Conservation (phyloP, 2,888 invertebrate genomes). For the Diploptera punctata region DNA sequence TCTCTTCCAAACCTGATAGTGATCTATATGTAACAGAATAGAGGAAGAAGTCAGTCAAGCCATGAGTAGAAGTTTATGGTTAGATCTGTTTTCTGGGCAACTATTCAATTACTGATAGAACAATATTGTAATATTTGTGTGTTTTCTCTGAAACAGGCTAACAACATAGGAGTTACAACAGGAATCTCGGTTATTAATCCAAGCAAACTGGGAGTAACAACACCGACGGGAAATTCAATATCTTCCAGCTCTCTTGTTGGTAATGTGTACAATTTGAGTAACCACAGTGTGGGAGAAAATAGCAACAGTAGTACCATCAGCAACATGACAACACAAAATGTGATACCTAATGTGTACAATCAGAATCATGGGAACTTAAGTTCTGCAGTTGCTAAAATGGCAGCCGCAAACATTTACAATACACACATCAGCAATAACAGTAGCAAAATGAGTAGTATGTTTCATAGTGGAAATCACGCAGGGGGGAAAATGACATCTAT, state of each 20-base stretch:
- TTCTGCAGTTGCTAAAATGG: conserved; percentile 34
- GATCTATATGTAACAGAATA: too few species aligned
- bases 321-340: conserved; percentile 16
- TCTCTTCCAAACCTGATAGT: too few species aligned
- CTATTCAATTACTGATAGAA: too few species aligned
- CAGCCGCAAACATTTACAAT: conserved; percentile 34
- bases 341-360: conserved; percentile 21
- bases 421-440: conserved; percentile 23
- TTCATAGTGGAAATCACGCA: conserved; percentile 26
- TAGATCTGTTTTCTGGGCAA: too few species aligned
- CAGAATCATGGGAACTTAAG: conserved; percentile 29
- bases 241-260: conserved; percentile 18
- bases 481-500: conserved; percentile 36
- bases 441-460: conserved; percentile 27
- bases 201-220: conserved; percentile 15
- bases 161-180: not conserved
- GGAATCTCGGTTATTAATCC: conserved; percentile 6
- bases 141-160: conserved; percentile 1
- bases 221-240: conserved; percentile 1
- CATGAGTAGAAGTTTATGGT: too few species aligned
- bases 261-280: conserved; percentile 27
- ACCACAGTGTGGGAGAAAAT: conserved; percentile 30
- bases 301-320: conserved; percentile 28
- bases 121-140: too few species aligned
- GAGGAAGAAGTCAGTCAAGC: too few species aligned